Base-by-base conservation (phyloP, 2,113 vertebrate genomes). In the Lepidiolamprologus cunningtoni region DNA sequence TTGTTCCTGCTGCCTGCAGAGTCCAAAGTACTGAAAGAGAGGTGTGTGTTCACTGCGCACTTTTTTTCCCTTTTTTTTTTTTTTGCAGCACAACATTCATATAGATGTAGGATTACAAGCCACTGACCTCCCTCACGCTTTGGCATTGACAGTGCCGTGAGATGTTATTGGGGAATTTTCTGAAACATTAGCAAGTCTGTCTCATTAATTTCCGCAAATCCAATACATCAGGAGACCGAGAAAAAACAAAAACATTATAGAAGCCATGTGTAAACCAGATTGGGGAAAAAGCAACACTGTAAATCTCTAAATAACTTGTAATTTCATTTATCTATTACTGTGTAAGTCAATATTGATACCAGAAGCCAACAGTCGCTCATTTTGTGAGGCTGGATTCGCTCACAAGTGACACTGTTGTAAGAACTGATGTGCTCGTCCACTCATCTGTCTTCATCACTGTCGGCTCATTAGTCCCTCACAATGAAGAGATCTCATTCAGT, bases 11-110 rank as follows among this genome's bases (percentile, higher is more conserved):
- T 79, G 79, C 84, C 88, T 33, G 8, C 53, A 86, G 55, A 86
- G 92, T 93, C 87, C 87, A 92, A 92, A 94, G 92, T 87, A 26
- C 89, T 90, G 86, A 89, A 84, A 86, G 84, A 87, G 47, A 71
- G n/a, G 89, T 84, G 82, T 89, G 84, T 89, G 76, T 89, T 28
- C 58, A 4, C 17, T 71, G 54, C 37, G 33, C 28, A 45, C 81
- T 85, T 86, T 86, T 73, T 45, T 73, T 3, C 4, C 40, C 17
- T 2, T 57, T 31, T 61, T 23, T 14, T 14, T 55, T 58, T n/a
- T 23, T 78, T 14, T 16, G 82, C 47, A 33, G 33, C 80, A 61
- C 52, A 79, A 40, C 83, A 78, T 57, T 85, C 42, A 87, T 84
- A 87, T 78, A 85, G 61, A 86, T 89, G 37, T 52, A 42, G 35